A percentile compares a stretch with the other conserved stretches of the same genome.
These are phyloP conservation scores for Aphis gossypii DNA, from an alignment of 1,140 invertebrate genomes.

Conservation along the genomic window DNA sequence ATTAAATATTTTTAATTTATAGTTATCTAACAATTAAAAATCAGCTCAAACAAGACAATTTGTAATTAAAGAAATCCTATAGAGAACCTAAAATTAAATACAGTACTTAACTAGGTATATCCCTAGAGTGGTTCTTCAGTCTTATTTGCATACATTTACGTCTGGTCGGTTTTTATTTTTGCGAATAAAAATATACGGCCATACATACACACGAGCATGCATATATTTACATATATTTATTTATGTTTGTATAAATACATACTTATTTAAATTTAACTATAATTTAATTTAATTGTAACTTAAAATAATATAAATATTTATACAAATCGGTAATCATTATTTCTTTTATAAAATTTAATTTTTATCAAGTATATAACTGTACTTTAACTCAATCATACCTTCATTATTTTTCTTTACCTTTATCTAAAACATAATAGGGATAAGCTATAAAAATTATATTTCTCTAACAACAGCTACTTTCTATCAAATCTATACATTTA, in stretches of 20 bases:
- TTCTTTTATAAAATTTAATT: too few species aligned
- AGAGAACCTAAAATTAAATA: constrained; percentile 38
- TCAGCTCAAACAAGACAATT: not conserved
- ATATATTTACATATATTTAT: not conserved
- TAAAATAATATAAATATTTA: constrained; percentile 25
- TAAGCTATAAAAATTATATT: not conserved
- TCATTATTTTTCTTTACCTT: not conserved
- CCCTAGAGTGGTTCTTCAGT: constrained; percentile 41
- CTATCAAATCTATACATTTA: not conserved
- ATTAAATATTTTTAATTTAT: not conserved
- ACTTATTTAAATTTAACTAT: not conserved
- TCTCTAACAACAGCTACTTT: not conserved
- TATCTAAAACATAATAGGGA: not conserved
- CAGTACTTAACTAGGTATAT: constrained; percentile 39
- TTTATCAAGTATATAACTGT: not conserved
- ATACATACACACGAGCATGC: not conserved
- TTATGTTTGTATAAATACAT: constrained; percentile 2
- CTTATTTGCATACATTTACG: constrained; percentile 46
- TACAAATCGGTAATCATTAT: constrained; percentile 1
- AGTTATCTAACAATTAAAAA: constrained; percentile 22
- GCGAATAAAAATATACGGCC: not conserved
- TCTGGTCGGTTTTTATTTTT: constrained; percentile 51
- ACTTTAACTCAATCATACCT: not conserved
- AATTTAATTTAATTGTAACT: constrained; percentile 20
- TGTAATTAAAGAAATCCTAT: constrained; percentile 17